A percentile compares a stretch with the other conserved stretches of the same genome.
These are phyloP conservation scores for Drosophila pegasa DNA, from an alignment of 2,888 invertebrate genomes.

Conservation along the genomic window DNA sequence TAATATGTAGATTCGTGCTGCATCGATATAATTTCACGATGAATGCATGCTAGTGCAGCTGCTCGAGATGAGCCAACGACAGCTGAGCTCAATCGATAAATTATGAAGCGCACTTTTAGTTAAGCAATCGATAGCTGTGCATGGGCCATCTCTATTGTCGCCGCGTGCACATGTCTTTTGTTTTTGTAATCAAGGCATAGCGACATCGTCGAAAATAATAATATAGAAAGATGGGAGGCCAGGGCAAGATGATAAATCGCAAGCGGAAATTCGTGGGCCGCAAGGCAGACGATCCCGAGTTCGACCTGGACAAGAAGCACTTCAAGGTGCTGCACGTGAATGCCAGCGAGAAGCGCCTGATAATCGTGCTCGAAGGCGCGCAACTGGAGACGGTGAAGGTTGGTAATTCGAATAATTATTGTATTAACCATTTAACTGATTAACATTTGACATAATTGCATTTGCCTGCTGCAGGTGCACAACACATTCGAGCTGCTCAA, in stretches of 20 bases:
- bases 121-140: neutral
- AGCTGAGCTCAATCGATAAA: neutral
- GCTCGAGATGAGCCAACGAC: neutral
- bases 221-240: constrained; percentile 76
- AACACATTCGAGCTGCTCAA: constrained; percentile 95
- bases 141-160: constrained; percentile 23
- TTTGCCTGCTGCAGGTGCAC: constrained; percentile 88
- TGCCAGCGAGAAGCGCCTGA: constrained; percentile 95
- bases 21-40: neutral
- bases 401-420: neutral
- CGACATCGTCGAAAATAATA: neutral
- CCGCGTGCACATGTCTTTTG: constrained; percentile 52
- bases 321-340: constrained; percentile 91
- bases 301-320: constrained; percentile 91
- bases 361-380: constrained; percentile 96
- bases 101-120: neutral
- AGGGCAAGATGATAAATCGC: constrained; percentile 80
- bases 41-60: neutral
- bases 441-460: neutral
- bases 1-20: no score
- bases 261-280: constrained; percentile 81
- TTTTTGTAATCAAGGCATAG: constrained; percentile 34
- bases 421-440: neutral
- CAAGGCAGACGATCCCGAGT: constrained; percentile 89
- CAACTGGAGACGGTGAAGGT: constrained; percentile 98